phyloP scores from a whole-genome alignment of 2,113 vertebrate species.

The Manacus vitellinus region DNA sequence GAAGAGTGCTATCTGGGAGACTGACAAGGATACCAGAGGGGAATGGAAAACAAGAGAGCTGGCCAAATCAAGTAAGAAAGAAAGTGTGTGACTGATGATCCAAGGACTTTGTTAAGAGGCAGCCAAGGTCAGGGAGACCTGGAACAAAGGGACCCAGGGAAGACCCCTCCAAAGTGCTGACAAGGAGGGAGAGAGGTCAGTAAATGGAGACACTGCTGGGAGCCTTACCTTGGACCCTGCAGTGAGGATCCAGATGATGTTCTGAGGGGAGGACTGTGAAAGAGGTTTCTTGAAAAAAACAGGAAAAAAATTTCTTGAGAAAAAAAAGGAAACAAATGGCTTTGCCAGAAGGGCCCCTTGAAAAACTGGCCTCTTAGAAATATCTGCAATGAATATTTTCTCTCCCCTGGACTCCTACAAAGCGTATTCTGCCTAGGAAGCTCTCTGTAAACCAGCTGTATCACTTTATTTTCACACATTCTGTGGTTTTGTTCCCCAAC shows the following conservation, averaged over 20 bases:
- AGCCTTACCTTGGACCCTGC: neutral
- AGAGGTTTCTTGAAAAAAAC: neutral
- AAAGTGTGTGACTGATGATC: slow-evolving; percentile 10
- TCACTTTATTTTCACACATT: neutral
- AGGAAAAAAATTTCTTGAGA: neutral
- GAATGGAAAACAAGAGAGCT: slow-evolving; percentile 60
- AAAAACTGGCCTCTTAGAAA: neutral
- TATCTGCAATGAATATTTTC: neutral
- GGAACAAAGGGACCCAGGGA: slow-evolving; percentile 30
- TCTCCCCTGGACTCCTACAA: neutral
- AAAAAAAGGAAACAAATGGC: neutral
- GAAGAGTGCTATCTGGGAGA: slow-evolving; percentile 47
- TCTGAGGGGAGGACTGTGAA: neutral
- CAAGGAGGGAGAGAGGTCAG: slow-evolving; percentile 16
- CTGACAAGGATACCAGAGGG: neutral
- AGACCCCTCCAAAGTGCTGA: slow-evolving; percentile 42
- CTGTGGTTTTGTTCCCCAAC: neutral
- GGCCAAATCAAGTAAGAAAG: slow-evolving; percentile 65
- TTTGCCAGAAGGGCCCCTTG: neutral
- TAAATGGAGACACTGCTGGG: slow-evolving; percentile 11
- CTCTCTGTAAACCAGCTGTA: neutral
- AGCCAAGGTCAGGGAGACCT: slow-evolving; percentile 39
- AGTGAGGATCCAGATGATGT: neutral
- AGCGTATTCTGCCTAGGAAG: neutral
- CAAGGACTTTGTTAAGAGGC: slow-evolving; percentile 1